phyloP scores from a whole-genome alignment of 2,797 vertebrate species.

The Pangasius larnaudii region DNA sequence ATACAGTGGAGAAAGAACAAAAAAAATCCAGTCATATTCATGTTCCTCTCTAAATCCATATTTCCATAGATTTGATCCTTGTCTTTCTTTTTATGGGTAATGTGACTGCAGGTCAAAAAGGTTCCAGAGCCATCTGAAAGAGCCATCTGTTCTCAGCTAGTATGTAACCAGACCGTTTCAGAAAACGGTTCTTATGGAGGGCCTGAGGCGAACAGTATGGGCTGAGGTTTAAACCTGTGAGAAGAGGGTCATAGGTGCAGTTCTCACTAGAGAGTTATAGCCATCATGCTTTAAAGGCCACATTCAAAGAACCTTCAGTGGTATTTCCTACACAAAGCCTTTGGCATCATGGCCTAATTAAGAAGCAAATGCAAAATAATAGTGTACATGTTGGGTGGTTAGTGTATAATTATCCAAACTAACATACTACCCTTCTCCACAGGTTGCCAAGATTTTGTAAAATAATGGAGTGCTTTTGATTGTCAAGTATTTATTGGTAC shows the following conservation, averaged over 20 bases:
- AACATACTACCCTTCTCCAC: neutral
- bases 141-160: slow-evolving; percentile 43
- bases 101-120: slow-evolving; percentile 25
- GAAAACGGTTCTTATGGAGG: slow-evolving; percentile 6
- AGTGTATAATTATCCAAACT: neutral
- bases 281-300: neutral
- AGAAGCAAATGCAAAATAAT: neutral
- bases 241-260: slow-evolving; percentile 35
- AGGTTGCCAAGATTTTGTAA: neutral
- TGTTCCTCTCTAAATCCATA: neutral
- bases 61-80: neutral
- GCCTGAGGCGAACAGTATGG: slow-evolving; percentile 38
- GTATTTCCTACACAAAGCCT: neutral
- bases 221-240: slow-evolving; percentile 22
- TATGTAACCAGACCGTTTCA: slow-evolving; percentile 29
- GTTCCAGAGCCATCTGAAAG: slow-evolving; percentile 31
- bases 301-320: neutral
- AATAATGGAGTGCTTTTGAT: neutral
- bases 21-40: neutral
- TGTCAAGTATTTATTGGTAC: neutral
- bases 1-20: neutral
- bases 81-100: neutral
- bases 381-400: neutral
- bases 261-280: slow-evolving; percentile 13
- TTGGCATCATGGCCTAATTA: neutral